A percentile compares a stretch with the other conserved stretches of the same genome.
Evolutionary conservation across 92 coral and sea anemone genomes (phyloP).

Genomic region (Epizoanthus rinbou): DNA sequence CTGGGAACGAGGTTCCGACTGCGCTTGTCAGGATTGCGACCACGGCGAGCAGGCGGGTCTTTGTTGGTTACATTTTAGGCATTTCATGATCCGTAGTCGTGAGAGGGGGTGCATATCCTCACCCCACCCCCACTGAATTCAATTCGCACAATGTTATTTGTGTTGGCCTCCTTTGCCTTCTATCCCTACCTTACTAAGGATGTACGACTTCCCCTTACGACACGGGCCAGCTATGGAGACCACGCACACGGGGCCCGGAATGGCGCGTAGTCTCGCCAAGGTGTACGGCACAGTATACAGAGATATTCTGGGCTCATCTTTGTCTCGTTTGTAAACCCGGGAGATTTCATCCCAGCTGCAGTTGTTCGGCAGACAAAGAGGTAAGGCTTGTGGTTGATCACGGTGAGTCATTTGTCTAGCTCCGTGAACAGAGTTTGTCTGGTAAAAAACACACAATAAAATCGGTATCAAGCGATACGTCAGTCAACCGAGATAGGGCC

Average conservation of each 20-base stretch:
- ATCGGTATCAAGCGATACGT: too few relatives aligned
- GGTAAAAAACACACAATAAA: too few relatives aligned
- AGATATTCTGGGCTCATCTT: constrained; percentile 7
- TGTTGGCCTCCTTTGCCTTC: not conserved
- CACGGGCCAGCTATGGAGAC: constrained; percentile 68
- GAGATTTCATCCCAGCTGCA: constrained; percentile 27
- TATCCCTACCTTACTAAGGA: constrained; percentile 38
- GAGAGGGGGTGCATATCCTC: too few relatives aligned
- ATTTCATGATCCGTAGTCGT: too few relatives aligned
- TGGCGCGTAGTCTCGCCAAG: constrained; percentile 30
- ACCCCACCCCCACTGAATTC: too few relatives aligned
- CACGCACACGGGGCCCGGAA: constrained; percentile 60
- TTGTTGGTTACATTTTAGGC: too few relatives aligned
- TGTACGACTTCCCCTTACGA: constrained; percentile 69
- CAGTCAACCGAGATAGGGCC: too few relatives aligned
- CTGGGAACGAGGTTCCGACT: too few relatives aligned
- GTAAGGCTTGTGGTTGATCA: constrained; percentile 15
- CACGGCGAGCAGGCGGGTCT: too few relatives aligned
- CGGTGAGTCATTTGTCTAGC: not conserved
- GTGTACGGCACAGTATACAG: constrained; percentile 24
- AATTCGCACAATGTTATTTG: too few relatives aligned
- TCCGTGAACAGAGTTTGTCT: too few relatives aligned
- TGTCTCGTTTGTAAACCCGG: constrained; percentile 4
- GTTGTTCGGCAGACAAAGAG: constrained; percentile 40
- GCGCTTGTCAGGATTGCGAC: too few relatives aligned